Evolutionary conservation across 1,140 invertebrate genomes (phyloP).

Genomic region (Lethrus apterus): DNA sequence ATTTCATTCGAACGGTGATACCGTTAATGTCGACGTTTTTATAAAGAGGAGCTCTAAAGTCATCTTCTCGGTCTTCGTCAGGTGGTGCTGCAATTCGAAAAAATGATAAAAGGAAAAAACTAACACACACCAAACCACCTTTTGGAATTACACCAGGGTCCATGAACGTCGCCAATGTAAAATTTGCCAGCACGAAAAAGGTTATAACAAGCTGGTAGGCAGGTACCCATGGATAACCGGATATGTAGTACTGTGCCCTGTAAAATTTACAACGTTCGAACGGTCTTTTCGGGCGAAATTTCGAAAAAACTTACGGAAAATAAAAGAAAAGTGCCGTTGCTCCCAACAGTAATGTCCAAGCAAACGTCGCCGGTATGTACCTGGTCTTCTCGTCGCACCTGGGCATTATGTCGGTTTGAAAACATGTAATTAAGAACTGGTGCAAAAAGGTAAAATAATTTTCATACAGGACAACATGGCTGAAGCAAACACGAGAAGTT

Average conservation of each 20-base stretch:
- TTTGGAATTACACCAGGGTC: slow-evolving; percentile 98
- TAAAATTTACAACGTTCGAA: slow-evolving; percentile 36
- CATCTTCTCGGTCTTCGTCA: slow-evolving; percentile 95
- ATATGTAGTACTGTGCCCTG: slow-evolving; percentile 81
- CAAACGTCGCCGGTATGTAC: slow-evolving; percentile 92
- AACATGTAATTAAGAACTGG: slow-evolving; percentile 24
- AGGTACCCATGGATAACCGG: slow-evolving; percentile 79
- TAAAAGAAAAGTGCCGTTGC: slow-evolving; percentile 92
- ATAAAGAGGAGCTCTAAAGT: slow-evolving; percentile 93
- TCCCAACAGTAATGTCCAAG: slow-evolving; percentile 86
- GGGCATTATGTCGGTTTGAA: slow-evolving; percentile 62
- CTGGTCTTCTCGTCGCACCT: slow-evolving; percentile 88
- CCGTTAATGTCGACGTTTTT: slow-evolving; percentile 98
- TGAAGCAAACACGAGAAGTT: slow-evolving; percentile 44
- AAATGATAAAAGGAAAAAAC: not conserved
- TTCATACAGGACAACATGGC: slow-evolving; percentile 58
- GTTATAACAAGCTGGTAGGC: slow-evolving; percentile 90
- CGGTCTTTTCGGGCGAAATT: slow-evolving; percentile 34
- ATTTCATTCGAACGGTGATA: slow-evolving; percentile 98
- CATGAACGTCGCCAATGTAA: slow-evolving; percentile 97
- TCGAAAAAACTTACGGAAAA: slow-evolving; percentile 79
- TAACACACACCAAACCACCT: slow-evolving; percentile 58
- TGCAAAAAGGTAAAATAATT: slow-evolving; percentile 47
- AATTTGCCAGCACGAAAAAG: slow-evolving; percentile 96
- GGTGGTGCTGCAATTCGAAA: slow-evolving; percentile 66